Evolutionary conservation across 2,888 invertebrate genomes (phyloP).

Genomic region (Gryllus longicercus): DNA sequence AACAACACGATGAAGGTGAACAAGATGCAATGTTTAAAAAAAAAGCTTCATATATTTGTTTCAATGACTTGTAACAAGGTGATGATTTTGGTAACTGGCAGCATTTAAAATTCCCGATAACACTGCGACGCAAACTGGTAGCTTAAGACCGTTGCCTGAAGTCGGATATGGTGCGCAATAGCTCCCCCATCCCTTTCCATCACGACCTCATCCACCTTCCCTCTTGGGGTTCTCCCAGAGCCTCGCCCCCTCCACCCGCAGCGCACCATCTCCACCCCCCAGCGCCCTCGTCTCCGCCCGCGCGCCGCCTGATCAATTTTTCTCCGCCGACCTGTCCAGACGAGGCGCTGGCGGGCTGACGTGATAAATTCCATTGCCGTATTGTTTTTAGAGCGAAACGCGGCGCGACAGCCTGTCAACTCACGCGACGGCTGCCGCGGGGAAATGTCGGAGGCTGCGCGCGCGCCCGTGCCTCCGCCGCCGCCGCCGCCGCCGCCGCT

Average conservation of each 20-base stretch:
- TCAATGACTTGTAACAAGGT: too few species aligned
- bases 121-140: too few species aligned
- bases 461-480: too few species aligned
- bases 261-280: too few species aligned
- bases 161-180: too few species aligned
- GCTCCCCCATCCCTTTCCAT: neutral
- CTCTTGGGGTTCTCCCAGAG: neutral
- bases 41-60: too few species aligned
- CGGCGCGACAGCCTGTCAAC: slow-evolving; percentile 44
- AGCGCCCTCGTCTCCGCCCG: neutral
- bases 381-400: slow-evolving; percentile 44
- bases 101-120: too few species aligned
- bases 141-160: too few species aligned
- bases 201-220: neutral
- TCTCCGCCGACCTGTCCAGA: slow-evolving; percentile 23
- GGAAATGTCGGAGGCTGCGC: slow-evolving; percentile 23
- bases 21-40: too few species aligned
- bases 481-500: too few species aligned
- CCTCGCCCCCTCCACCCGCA: neutral
- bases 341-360: slow-evolving; percentile 40
- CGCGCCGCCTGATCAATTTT: slow-evolving; percentile 31
- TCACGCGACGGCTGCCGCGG: slow-evolving; percentile 32
- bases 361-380: slow-evolving; percentile 44
- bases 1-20: too few species aligned
- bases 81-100: neutral